Base-by-base conservation (phyloP, 2,888 invertebrate species). In the Panopea generosa region DNA sequence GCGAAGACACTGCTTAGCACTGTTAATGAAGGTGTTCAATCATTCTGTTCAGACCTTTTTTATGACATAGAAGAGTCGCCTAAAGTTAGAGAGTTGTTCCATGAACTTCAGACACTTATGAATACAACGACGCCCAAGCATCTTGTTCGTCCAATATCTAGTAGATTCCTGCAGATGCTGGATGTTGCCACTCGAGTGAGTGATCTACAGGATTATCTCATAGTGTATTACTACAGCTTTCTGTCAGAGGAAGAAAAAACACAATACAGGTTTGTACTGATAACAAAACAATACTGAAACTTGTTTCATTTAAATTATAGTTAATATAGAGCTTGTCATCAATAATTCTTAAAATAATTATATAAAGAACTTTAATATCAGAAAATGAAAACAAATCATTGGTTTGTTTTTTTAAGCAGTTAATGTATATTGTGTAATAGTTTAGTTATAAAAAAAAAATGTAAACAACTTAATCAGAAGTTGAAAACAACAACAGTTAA, bases 21-120 rank as follows among this genome's bases (percentile, higher is more conserved):
- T 33, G 27, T 68, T n/a, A 63, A 74, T 26, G n/a, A 27, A 3
- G 22, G 18, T 9, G 11, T 63, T 24, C 68, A 74, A 26, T 1
- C 1, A 1, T 33, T 74, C 1, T 63, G 62, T 11, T 52, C 45
- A 9, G 71, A 76, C 57, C 11, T 71, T 2, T 76, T 52, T 22
- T 75, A 75, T 52, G 70, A 75, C 38, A 60, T 75, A 16, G 70
- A 75, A 55, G 70, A 75, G 27, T 75, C 75, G 16, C 75, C 75
- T 3, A 70, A 70, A 43, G 70, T 70, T 0, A 60, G 33, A 49
- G 20, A 66, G 20, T 24, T 70, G 2, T 65, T 70, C 26, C 26
- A 50, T 16, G 56, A 75, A 50, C 1, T 75, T 4, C 53, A 50
- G 4, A 14, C 50, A 20, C 6, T 20, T 50, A 40, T 76, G 40